phyloP scores from a whole-genome alignment of 2,888 invertebrate species.

The Cerastis leucographa region DNA sequence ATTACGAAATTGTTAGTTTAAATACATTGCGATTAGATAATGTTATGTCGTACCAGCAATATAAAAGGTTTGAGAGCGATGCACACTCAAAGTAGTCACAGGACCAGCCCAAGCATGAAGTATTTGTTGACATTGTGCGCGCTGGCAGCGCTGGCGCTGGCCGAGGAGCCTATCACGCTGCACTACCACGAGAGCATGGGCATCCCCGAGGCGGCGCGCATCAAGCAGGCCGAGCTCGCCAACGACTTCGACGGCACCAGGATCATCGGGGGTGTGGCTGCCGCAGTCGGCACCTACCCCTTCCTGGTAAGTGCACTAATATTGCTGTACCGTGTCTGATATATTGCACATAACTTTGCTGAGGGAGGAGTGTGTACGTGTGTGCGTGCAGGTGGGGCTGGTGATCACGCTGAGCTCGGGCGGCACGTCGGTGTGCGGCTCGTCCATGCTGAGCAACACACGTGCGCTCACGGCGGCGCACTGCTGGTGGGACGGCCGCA shows the following conservation, averaged over 20 bases:
- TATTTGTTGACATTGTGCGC: constrained; percentile 26
- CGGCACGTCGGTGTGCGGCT: constrained; percentile 70
- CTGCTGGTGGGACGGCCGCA: constrained; percentile 75
- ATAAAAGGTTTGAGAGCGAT: constrained; percentile 33
- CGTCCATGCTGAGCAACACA: constrained; percentile 71
- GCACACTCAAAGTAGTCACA: constrained; percentile 13
- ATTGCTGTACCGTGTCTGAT: background rate
- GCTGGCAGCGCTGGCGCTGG: constrained; percentile 29
- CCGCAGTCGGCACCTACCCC: constrained; percentile 62
- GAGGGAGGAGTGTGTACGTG: background rate
- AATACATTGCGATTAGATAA: constrained; percentile 36
- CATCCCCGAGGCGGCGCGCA: constrained; percentile 65
- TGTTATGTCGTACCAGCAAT: constrained; percentile 9
- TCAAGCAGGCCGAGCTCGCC: constrained; percentile 59
- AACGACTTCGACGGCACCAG: constrained; percentile 62
- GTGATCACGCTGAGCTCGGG: constrained; percentile 71
- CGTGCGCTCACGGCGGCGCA: constrained; percentile 74
- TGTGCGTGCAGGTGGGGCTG: constrained; percentile 67
- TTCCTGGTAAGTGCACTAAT: constrained; percentile 50
- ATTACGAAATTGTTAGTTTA: constrained; percentile 25
- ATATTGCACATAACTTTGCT: background rate
- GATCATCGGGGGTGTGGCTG: constrained; percentile 51
- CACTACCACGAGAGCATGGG: constrained; percentile 67
- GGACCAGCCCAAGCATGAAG: constrained; percentile 30
- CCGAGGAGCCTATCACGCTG: constrained; percentile 42